A percentile compares a stretch with the other conserved stretches of the same genome.
Conservation (phyloP, 2,888 invertebrate genomes). For the Drosophila phalerata region DNA sequence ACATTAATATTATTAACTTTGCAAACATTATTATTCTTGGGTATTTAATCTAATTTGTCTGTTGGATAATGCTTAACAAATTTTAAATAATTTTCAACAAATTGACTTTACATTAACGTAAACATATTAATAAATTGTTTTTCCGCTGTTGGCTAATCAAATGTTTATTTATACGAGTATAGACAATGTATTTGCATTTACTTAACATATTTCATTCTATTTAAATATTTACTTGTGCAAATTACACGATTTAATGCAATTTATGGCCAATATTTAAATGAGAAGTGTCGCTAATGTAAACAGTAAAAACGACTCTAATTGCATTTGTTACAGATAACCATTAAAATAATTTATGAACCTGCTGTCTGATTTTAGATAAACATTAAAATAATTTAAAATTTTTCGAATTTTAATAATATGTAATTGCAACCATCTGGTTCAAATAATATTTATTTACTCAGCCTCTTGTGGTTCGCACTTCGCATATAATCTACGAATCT, state of each 20-base stretch:
- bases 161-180: not conserved
- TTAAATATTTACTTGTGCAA: slow-evolving; percentile 26
- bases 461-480: not conserved
- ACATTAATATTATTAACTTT: slow-evolving; percentile 70
- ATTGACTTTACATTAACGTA: slow-evolving; percentile 42
- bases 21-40: slow-evolving; percentile 18
- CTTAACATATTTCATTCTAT: slow-evolving; percentile 16
- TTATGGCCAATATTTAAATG: slow-evolving; percentile 44
- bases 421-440: not conserved
- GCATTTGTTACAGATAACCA: slow-evolving; percentile 26
- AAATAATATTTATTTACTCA: not conserved
- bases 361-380: slow-evolving; percentile 14
- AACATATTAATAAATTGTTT: slow-evolving; percentile 27
- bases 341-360: slow-evolving; percentile 25
- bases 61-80: slow-evolving; percentile 45
- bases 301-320: slow-evolving; percentile 45
- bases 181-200: slow-evolving; percentile 46
- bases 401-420: not conserved
- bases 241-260: slow-evolving; percentile 41
- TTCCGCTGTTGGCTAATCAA: slow-evolving; percentile 43
- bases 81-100: slow-evolving; percentile 49
- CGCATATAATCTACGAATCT: too few species aligned
- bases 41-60: slow-evolving; percentile 55
- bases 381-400: slow-evolving; percentile 12
- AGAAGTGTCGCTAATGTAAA: slow-evolving; percentile 41